Percentiles rank a stretch among this genome's conserved stretches.
Conservation (phyloP, 2,888 invertebrate species). For the Drosophila neonasuta region DNA sequence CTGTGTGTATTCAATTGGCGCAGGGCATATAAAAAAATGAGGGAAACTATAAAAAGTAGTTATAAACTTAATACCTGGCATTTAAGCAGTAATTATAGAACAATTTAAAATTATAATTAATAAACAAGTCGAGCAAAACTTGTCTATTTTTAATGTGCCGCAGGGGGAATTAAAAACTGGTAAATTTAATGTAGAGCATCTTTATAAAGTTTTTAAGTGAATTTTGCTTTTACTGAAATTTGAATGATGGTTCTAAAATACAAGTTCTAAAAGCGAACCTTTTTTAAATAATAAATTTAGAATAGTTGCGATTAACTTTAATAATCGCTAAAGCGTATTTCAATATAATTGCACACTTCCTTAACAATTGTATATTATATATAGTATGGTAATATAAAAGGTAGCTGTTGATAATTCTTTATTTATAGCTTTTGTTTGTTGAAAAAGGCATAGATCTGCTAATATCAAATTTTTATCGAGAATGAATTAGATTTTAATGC, state of each 20-base stretch:
- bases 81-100: slow-evolving; percentile 3
- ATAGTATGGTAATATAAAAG: no score
- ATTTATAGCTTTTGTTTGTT: no score
- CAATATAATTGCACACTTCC: no score
- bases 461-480: no score
- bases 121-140: background rate
- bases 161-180: background rate
- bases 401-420: no score
- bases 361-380: no score
- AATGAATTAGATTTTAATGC: no score
- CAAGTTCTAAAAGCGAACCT: no score
- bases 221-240: background rate
- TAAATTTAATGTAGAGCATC: background rate
- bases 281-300: no score
- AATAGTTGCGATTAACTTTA: no score
- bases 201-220: background rate
- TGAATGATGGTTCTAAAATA: background rate
- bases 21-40: background rate
- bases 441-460: no score
- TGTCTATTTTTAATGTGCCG: background rate
- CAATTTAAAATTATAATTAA: slow-evolving; percentile 2
- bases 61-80: slow-evolving; percentile 1
- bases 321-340: no score
- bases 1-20: background rate
- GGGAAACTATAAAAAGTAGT: background rate